Evolutionary conservation across 2,888 invertebrate species (phyloP), one percentile per base, ranked within the genome.

Genomic region (Drosophila merina): DNA sequence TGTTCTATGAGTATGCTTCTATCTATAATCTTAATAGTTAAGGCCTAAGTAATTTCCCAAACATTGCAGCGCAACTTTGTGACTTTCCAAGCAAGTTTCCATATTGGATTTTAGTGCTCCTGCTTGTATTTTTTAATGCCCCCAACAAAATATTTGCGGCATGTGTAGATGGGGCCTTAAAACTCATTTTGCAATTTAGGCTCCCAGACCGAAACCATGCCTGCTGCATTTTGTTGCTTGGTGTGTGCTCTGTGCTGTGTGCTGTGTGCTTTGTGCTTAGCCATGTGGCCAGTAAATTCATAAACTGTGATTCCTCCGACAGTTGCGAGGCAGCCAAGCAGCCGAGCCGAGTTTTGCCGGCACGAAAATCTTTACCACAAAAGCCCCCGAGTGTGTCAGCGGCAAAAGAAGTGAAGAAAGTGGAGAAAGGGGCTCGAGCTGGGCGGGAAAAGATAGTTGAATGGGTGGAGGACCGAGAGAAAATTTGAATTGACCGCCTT

Each of bases 271-370:
- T 77, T 68, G 74, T 68, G 69, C 69, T 83, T 83, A 62, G 75
- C 74, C 81, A 72, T 73, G 84, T 77, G 79, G 67, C 70, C 72
- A 69, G 78, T 76, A 79, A 83, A 85, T 83, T 78, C 78, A 74
- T 76, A 78, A 78, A 74, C 83, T 75, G 56, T 68, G 76, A 79
- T 75, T 76, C 67, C 72, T 62, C 58, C 54, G 67, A 55, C 67
- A 57, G 52, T 48, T 44, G 62, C 40, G 50, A 62, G 44, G 57
- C 50, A 36, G 8, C 45, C 56, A 62, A 40, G 57, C 50, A 36
- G 8, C 45, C 56, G 42, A 63, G 63, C 49, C 60, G 50, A 33
- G 48, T 51, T 60, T 58, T 58, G 59, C 60, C 58, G 64, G 50
- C 71, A 62, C 48, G 55, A 72, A 50, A 70, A 81, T 78, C 81